phyloP scores from a whole-genome alignment of 1,140 invertebrate genomes.

The Rhysida immarginata region DNA sequence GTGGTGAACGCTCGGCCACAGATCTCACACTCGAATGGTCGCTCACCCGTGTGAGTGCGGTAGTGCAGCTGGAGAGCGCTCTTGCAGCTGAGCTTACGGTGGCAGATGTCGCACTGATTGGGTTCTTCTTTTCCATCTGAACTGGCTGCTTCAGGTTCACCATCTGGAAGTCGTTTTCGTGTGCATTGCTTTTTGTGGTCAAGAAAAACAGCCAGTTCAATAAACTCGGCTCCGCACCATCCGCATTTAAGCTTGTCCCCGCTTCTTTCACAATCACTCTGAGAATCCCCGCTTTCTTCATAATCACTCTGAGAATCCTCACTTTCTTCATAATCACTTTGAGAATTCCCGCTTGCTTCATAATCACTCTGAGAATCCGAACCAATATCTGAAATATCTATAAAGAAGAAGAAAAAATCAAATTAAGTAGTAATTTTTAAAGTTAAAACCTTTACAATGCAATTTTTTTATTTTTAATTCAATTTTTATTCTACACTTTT shows the following conservation, averaged over 20 bases:
- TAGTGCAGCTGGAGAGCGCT: constrained; percentile 99
- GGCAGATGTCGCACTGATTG: constrained; percentile 94
- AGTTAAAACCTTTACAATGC: too few relatives aligned
- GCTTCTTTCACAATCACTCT: constrained; percentile 32
- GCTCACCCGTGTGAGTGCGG: constrained; percentile 83
- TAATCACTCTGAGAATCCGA: too few relatives aligned
- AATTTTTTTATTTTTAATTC: too few relatives aligned
- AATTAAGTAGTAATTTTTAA: too few relatives aligned
- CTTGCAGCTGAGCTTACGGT: constrained; percentile 91
- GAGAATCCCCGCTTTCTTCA: too few relatives aligned
- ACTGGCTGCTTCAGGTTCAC: neutral
- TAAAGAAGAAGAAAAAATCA: neutral
- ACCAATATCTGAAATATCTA: constrained; percentile 7
- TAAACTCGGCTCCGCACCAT: constrained; percentile 21
- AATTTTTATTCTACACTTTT: too few relatives aligned
- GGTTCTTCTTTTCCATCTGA: constrained; percentile 44
- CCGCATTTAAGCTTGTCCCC: constrained; percentile 21
- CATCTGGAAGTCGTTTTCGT: constrained; percentile 15
- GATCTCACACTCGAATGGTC: constrained; percentile 91
- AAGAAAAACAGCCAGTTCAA: constrained; percentile 19
- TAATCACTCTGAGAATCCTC: too few relatives aligned
- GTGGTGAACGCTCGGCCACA: constrained; percentile 95
- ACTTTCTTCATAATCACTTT: too few relatives aligned
- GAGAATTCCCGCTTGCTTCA: too few relatives aligned
- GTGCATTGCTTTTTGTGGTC: constrained; percentile 19